These are phyloP conservation scores for Enteromius viviparus DNA, from an alignment of 2,797 vertebrate species.

Conservation along the genomic window DNA sequence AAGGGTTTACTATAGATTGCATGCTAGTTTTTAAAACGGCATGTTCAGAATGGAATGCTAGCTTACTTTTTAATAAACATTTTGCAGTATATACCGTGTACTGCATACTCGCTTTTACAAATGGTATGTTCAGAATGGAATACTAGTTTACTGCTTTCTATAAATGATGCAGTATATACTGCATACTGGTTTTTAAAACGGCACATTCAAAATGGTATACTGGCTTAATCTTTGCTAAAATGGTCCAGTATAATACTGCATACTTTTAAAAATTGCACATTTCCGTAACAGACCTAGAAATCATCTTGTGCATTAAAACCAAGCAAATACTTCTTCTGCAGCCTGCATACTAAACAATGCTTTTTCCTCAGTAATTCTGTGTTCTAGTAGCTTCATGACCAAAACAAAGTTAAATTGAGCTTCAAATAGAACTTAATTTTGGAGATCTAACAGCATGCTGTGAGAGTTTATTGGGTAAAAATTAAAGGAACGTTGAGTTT, in stretches of 20 bases:
- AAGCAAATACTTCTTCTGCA: background rate
- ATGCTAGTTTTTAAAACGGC: background rate
- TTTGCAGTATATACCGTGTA: background rate
- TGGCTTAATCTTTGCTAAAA: no score
- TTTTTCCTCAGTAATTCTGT: background rate
- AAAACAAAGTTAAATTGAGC: slow-evolving; percentile 8
- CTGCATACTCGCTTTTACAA: background rate
- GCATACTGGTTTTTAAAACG: background rate
- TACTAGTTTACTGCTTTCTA: background rate
- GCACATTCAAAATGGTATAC: no score
- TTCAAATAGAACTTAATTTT: slow-evolving; percentile 26
- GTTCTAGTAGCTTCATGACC: slow-evolving; percentile 4
- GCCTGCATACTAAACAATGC: background rate
- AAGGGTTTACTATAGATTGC: no score
- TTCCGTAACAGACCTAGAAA: background rate
- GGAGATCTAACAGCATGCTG: background rate
- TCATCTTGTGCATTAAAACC: background rate
- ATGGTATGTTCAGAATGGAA: background rate
- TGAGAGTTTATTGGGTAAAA: slow-evolving; percentile 29
- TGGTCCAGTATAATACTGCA: no score
- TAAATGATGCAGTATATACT: background rate
- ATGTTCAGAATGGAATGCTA: background rate
- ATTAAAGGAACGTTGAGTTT: slow-evolving; percentile 9
- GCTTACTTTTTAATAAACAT: background rate
- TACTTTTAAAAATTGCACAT: background rate